Evolutionary conservation across 2,113 vertebrate genomes (phyloP), one percentile per base, ranked within the genome.

Genomic region (Lutjanus erythropterus): DNA sequence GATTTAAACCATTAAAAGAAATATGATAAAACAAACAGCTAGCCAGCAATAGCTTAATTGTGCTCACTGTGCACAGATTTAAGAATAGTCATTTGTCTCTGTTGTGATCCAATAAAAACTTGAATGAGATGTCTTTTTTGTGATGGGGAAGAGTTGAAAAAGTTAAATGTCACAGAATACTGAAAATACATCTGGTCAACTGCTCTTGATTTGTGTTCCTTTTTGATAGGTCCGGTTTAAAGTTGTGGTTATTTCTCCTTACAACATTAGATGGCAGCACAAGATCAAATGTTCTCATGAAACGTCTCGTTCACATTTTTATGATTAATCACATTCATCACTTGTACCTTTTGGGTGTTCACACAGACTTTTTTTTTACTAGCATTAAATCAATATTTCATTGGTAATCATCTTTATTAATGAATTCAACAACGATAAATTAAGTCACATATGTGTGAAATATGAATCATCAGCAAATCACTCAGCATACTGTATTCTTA

Each of bases 261-360:
- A 1, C 9, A 86, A 41, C 83, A 61, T 11, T 53, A 74, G 84
- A 77, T 68, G 86, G 78, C 84, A 87, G 78, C 47, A 79, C 3
- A 19, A 27, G 15, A 67, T 78, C 25, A 80, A 58, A 71, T 1
- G 14, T 61, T 41, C 47, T 29, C 46, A 65, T 64, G 23, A 29
- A 39, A 21, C 16, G 1, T 19, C 29, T 60, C 2, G 18, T 19
- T 21, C 7, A 44, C 53, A 67, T 50, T 58, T 44, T 2, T 37
- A 23, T 49, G n/a, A n/a, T n/a, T n/a, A n/a, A n/a, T n/a, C n/a
- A n/a, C n/a, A n/a, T 42, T 7, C 23, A 2, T 69, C 6, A 31
- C 19, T 66, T 53, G 27, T 46, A 53, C 25, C 44, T 42, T 0
- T 9, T 1, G 11, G 69, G 21, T 72, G 35, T 46, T n/a, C 21